Evolutionary conservation across 2,888 invertebrate species (phyloP), one percentile per base, ranked within the genome.

Genomic region (Schizotus pectinicornis): DNA sequence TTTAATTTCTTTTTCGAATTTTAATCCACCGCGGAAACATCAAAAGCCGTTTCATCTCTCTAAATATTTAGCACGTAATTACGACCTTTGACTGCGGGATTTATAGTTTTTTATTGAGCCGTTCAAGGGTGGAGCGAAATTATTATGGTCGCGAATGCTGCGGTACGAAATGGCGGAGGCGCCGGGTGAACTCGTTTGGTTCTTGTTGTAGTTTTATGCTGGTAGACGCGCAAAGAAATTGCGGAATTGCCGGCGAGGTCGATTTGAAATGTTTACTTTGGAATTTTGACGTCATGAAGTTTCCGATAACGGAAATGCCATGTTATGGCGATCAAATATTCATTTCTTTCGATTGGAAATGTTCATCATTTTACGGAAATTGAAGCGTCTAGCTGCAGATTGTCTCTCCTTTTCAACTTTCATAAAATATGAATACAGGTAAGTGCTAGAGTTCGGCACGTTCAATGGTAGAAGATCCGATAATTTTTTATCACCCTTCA

Each of bases 31-130:
- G 22, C 5, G 3, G 22, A 22, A 22, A 22, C 22, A 22, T 22
- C 22, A 22, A 22, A 22, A 5, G 22, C 22, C 22, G 22, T 22
- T 22, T 5, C 22, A 5, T 22, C 22, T 22, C 22, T 22, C 3
- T 22, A 22, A 22, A 22, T 22, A 22, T 22, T 22, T 22, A 22
- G 22, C 5, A 5, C 22, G 22, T 22, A 22, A 22, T 22, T 22
- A 22, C 22, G 22, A 22, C 3, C 5, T 22, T 22, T 22, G 22
- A 22, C 2, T 38, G 33, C 38, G 8, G 11, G 7, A 48, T 48
- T 37, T 11, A 11, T 6, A 11, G 38, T 37, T 48, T 48, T 48
- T 48, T 48, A 38, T 9, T 37, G 36, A 36, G 36, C 48, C 35
- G 48, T 22, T 7, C 6, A 30, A 37, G 48, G 48, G 13, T 22